Conservation (phyloP, 2,888 invertebrate species). For the Lottia scabra region DNA sequence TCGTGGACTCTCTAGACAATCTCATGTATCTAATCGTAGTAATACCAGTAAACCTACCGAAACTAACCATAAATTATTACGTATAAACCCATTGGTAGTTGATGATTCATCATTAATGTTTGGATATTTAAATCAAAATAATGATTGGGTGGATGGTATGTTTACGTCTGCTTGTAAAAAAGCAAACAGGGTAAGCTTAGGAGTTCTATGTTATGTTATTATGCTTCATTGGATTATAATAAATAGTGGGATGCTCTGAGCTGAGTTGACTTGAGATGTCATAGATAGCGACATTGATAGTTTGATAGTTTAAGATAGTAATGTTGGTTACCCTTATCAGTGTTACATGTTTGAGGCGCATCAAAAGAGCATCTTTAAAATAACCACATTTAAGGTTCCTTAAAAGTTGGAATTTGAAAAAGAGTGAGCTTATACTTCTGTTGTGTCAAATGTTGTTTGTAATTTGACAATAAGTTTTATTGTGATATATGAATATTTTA, state of each 20-base stretch:
- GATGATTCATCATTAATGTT: conserved; percentile 66
- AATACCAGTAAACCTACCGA: conserved; percentile 45
- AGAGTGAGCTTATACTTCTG: too few relatives aligned
- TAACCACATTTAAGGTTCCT: too few relatives aligned
- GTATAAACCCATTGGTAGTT: conserved; percentile 66
- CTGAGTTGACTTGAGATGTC: too few relatives aligned
- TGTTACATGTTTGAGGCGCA: too few relatives aligned
- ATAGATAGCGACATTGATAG: not conserved
- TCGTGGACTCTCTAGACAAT: conserved; percentile 49
- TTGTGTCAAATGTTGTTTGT: too few relatives aligned
- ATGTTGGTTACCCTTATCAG: too few relatives aligned
- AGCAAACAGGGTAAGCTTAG: conserved; percentile 62
- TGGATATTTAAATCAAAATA: conserved; percentile 62
- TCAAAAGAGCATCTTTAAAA: too few relatives aligned
- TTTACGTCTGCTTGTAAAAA: conserved; percentile 68
- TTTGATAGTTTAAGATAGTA: not conserved
- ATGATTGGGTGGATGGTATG: conserved; percentile 69
- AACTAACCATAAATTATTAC: conserved; percentile 64
- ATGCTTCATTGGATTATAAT: not conserved
- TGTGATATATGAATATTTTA: not conserved
- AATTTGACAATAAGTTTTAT: not conserved
- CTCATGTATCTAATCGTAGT: conserved; percentile 35
- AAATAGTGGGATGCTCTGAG: not conserved
- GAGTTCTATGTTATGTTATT: not conserved
- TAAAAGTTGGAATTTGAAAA: too few relatives aligned